Base-by-base conservation (phyloP, 1,140 invertebrate genomes). In the Bombus superbus region DNA sequence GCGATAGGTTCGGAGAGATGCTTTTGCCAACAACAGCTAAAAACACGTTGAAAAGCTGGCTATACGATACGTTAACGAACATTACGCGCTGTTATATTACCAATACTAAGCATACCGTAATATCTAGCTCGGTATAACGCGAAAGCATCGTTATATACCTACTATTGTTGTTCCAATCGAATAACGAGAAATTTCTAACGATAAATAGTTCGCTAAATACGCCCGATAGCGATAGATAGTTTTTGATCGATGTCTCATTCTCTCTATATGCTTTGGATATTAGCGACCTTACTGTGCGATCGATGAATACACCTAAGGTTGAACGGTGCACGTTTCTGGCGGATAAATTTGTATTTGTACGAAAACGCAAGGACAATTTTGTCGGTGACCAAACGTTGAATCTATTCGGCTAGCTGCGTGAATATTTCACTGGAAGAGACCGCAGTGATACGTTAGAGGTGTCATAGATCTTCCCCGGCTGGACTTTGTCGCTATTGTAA, bases 121-220 rank as follows among this genome's bases (percentile, higher is more conserved):
- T 62, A 73, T 22, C 59, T 73, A 69, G 15, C 15, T 28, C 42
- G 8, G 1, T 15, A 22, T 18, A 68, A 79, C n/a, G n/a, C n/a
- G 35, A 35, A 11, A 79, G 35, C 53, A 35, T 15, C 22, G 38
- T 59, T 15, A 42, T 57, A 25, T 5, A 9, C n/a, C n/a, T n/a
- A n/a, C 3, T 40, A 32, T 32, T 32, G 32, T 32, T 32, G 53
- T 25, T 18, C 22, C 57, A 15, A n/a, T 18, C 38, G 44, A 81
- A 82, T 62, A 73, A 69, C 66, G 5, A 78, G 73, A 74, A 74
- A 47, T 74, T 75, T 59, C 64, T 74, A 81, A 85, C 73, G 66
- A 78, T 66, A 42, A 59, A 78, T 66, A 42, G 32, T 74, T 74
- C 74, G 66, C 81, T 85, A 87, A 87, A 79, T 89, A 87, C 66